These are phyloP conservation scores for Nomada ruficornis DNA, from an alignment of 2,888 invertebrate genomes.

Conservation along the genomic window DNA sequence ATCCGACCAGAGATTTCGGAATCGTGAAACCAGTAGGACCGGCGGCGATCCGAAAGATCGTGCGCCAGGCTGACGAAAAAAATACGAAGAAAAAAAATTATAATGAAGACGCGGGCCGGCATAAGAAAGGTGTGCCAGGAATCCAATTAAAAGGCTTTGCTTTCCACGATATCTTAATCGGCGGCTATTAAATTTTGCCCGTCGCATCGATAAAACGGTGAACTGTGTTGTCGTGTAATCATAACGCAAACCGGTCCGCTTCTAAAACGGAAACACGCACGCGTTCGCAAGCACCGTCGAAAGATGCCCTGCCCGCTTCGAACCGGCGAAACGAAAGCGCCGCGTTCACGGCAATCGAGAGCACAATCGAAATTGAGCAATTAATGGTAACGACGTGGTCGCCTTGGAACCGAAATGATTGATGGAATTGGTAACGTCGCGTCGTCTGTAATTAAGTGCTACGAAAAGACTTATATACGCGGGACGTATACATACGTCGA, in stretches of 20 bases:
- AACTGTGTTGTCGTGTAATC: conserved; percentile 8
- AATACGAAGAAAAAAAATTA: neutral
- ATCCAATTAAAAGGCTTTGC: conserved; percentile 60
- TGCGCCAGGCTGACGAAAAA: neutral
- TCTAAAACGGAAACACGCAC: neutral
- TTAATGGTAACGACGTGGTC: conserved; percentile 9
- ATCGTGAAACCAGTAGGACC: neutral
- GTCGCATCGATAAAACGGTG: conserved; percentile 42
- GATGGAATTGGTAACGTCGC: conserved; percentile 24
- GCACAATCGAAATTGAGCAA: conserved; percentile 22
- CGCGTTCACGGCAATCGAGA: neutral
- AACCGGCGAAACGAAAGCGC: too few relatives aligned
- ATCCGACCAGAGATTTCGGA: neutral
- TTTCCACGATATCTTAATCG: conserved; percentile 59
- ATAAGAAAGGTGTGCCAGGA: conserved; percentile 38
- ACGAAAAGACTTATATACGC: conserved; percentile 8
- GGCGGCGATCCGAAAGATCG: conserved; percentile 21
- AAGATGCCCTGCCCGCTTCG: neutral
- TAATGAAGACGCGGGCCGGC: conserved; percentile 8
- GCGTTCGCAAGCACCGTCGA: neutral
- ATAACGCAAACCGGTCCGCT: conserved; percentile 9
- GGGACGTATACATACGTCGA: neutral
- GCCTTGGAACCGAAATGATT: conserved; percentile 2
- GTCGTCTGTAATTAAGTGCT: conserved; percentile 20
- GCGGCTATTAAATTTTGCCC: conserved; percentile 44